Conservation (phyloP, 2,113 vertebrate genomes). For the Corythaeola cristata region DNA sequence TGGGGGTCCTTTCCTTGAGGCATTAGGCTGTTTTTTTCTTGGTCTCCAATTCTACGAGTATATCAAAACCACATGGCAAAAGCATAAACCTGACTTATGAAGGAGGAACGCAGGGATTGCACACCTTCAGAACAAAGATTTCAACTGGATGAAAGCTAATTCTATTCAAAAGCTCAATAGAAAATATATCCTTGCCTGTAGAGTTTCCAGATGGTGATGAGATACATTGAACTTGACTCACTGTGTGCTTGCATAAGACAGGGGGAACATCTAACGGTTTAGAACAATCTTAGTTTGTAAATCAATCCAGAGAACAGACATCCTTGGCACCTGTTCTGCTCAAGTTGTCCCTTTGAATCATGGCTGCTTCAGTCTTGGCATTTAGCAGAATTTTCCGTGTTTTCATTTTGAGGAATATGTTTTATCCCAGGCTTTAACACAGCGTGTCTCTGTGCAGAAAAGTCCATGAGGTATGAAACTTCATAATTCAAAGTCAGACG, state of each 20-base stretch:
- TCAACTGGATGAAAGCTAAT: slow-evolving; percentile 39
- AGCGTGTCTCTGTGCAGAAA: background rate
- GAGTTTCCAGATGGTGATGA: slow-evolving; percentile 37
- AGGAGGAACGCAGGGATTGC: slow-evolving; percentile 2
- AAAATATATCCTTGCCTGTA: background rate
- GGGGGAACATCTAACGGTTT: background rate
- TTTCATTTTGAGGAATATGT: slow-evolving; percentile 2
- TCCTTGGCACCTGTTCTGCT: slow-evolving; percentile 48
- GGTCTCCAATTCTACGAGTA: background rate
- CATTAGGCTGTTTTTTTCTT: background rate
- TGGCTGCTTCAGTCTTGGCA: slow-evolving; percentile 1
- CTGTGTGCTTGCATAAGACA: slow-evolving; percentile 6
- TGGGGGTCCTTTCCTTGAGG: slow-evolving; percentile 20
- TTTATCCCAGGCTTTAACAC: background rate
- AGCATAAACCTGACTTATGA: slow-evolving; percentile 6
- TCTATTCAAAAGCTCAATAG: slow-evolving; percentile 12
- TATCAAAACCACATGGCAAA: slow-evolving; percentile 55
- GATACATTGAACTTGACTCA: background rate
- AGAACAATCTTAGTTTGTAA: slow-evolving; percentile 36
- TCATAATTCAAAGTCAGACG: background rate
- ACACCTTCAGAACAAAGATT: slow-evolving; percentile 53
- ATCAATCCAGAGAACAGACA: slow-evolving; percentile 15
- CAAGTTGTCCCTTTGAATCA: slow-evolving; percentile 47
- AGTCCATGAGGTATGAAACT: background rate
- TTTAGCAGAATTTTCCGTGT: slow-evolving; percentile 32